A percentile compares a stretch with the other conserved stretches of the same genome.
These are phyloP conservation scores for Bombus huntii DNA, from an alignment of 1,140 invertebrate genomes.

Conservation along the genomic window DNA sequence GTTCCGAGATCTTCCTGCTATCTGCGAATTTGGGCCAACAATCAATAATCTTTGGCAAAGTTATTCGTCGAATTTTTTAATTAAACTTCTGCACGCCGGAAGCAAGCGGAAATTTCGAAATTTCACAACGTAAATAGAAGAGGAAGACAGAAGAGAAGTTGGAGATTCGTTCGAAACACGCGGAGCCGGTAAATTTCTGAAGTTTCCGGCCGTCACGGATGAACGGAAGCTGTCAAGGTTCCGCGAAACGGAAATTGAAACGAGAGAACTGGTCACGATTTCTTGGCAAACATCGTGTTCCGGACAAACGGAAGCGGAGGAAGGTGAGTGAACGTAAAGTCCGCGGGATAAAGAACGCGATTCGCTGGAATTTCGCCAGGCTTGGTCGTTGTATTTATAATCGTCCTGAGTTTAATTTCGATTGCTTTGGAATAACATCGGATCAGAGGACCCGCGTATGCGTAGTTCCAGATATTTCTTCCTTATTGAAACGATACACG, in stretches of 20 bases:
- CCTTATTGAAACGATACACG: no score
- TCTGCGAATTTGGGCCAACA: no score
- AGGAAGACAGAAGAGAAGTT: not conserved
- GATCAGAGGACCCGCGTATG: not conserved
- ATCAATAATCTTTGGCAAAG: no score
- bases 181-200: constrained; percentile 53
- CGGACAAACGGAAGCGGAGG: constrained; percentile 36
- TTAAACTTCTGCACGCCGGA: no score
- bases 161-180: constrained; percentile 9
- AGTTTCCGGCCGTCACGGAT: constrained; percentile 25
- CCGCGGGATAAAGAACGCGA: constrained; percentile 38
- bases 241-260: constrained; percentile 18
- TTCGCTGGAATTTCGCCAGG: constrained; percentile 59
- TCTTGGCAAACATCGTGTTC: constrained; percentile 55
- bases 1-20: no score
- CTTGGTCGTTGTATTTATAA: constrained; percentile 52
- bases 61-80: no score
- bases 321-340: constrained; percentile 61
- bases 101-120: no score
- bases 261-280: constrained; percentile 39
- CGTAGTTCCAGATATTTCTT: no score
- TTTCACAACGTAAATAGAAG: no score
- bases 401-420: not conserved
- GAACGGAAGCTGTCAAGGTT: constrained; percentile 62
- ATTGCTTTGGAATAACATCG: not conserved